phyloP scores from a whole-genome alignment of 1,140 invertebrate species.

The Hylaeus anthracinus region DNA sequence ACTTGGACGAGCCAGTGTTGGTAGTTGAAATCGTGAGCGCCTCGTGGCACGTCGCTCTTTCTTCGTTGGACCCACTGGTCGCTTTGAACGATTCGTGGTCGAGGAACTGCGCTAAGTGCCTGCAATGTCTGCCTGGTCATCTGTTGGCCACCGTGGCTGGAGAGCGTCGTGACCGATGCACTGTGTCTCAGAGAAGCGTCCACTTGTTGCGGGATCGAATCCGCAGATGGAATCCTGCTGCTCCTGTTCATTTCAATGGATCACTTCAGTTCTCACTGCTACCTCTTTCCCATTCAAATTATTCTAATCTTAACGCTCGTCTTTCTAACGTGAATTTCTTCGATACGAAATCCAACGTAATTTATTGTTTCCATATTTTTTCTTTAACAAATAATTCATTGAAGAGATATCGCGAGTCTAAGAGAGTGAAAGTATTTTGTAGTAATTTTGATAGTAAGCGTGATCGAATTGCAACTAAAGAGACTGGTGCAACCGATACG shows the following conservation, averaged over 20 bases:
- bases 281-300: background rate
- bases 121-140: conserved; percentile 90
- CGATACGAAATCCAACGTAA: too few species aligned
- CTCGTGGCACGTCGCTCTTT: conserved; percentile 83
- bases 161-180: conserved; percentile 70
- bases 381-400: too few species aligned
- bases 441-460: background rate
- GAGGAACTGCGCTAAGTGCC: conserved; percentile 89
- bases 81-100: conserved; percentile 85
- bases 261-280: background rate
- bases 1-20: conserved; percentile 95
- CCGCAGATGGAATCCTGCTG: conserved; percentile 84
- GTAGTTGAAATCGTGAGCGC: conserved; percentile 85
- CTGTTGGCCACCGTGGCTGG: conserved; percentile 81
- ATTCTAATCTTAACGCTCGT: too few species aligned
- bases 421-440: background rate
- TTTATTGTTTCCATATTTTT: too few species aligned
- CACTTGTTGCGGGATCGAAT: conserved; percentile 80
- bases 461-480: background rate
- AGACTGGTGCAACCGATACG: background rate
- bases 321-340: too few species aligned
- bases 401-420: background rate
- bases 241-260: conserved; percentile 76
- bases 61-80: conserved; percentile 87
- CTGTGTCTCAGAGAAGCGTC: conserved; percentile 81